Evolutionary conservation across 1,140 invertebrate species (phyloP).

Genomic region (Mamestra configurata): DNA sequence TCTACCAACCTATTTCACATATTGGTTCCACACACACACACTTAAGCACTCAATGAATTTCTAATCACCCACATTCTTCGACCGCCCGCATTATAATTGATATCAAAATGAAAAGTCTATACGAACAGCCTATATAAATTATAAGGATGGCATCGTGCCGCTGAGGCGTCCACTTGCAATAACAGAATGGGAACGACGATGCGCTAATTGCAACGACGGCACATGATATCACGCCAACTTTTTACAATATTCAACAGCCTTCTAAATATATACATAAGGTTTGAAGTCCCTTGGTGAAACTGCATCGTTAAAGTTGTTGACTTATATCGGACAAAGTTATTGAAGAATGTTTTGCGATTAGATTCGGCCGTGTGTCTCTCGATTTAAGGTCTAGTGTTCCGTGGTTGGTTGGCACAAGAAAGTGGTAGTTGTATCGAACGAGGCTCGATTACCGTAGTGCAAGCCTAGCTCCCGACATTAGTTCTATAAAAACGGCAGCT

Average conservation of each 20-base stretch:
- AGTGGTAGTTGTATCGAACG: conserved; percentile 56
- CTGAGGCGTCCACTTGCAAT: conserved; percentile 56
- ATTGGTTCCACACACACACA: neutral
- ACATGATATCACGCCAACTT: conserved; percentile 45
- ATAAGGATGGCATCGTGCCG: conserved; percentile 41
- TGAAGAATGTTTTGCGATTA: conserved; percentile 27
- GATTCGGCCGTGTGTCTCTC: neutral
- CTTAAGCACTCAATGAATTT: neutral
- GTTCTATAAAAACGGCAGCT: conserved; percentile 43
- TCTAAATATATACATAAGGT: neutral
- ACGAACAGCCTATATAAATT: conserved; percentile 34
- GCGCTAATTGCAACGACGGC: conserved; percentile 57
- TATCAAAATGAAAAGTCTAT: conserved; percentile 28
- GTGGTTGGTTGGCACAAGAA: neutral
- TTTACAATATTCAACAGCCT: neutral
- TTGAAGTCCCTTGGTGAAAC: neutral
- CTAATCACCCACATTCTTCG: conserved; percentile 25
- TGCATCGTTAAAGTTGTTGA: conserved; percentile 39
- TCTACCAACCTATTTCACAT: neutral
- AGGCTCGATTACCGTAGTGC: conserved; percentile 52
- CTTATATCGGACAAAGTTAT: conserved; percentile 57
- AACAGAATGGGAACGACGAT: conserved; percentile 58
- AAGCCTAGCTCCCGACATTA: conserved; percentile 42
- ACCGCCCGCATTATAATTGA: conserved; percentile 7
- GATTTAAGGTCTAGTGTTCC: neutral